Conservation (phyloP, 2,888 invertebrate genomes). For the Hemaris fuciformis region DNA sequence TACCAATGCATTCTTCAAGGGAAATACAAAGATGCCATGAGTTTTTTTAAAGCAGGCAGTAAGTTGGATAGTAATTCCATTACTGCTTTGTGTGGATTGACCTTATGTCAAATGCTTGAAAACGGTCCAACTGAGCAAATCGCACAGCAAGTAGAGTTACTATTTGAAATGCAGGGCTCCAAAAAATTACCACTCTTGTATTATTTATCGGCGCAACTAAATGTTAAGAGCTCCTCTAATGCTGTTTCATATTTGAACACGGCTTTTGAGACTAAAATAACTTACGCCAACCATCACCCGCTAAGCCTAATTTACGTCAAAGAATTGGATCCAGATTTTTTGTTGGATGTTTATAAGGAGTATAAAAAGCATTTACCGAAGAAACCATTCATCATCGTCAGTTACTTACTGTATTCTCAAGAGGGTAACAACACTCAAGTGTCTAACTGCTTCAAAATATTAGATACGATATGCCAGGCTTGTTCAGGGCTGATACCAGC, state of each 20-base stretch:
- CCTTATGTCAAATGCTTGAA: constrained; percentile 90
- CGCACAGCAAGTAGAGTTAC: constrained; percentile 91
- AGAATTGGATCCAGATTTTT: constrained; percentile 91
- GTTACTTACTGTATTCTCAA: constrained; percentile 65
- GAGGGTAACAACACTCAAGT: constrained; percentile 74
- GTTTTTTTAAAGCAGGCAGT: constrained; percentile 90
- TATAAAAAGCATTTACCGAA: constrained; percentile 88
- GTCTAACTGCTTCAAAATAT: constrained; percentile 82
- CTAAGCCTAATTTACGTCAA: constrained; percentile 89
- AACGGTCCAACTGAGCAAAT: constrained; percentile 87
- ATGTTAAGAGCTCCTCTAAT: constrained; percentile 74
- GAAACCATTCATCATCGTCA: constrained; percentile 75
- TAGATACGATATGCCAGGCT: constrained; percentile 87
- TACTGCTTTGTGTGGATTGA: constrained; percentile 89
- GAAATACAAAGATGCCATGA: constrained; percentile 89
- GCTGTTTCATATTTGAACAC: constrained; percentile 83
- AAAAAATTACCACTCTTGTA: constrained; percentile 85
- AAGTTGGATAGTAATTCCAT: constrained; percentile 92
- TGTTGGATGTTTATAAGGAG: constrained; percentile 89
- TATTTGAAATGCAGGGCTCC: constrained; percentile 89
- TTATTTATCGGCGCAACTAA: constrained; percentile 85
- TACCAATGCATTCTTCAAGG: constrained; percentile 88
- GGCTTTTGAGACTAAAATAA: constrained; percentile 79
- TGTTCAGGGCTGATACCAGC: constrained; percentile 90
- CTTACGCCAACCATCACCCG: constrained; percentile 72